Base-by-base conservation (phyloP, 2,888 invertebrate species). In the Eudasyphora cyanicolor region DNA sequence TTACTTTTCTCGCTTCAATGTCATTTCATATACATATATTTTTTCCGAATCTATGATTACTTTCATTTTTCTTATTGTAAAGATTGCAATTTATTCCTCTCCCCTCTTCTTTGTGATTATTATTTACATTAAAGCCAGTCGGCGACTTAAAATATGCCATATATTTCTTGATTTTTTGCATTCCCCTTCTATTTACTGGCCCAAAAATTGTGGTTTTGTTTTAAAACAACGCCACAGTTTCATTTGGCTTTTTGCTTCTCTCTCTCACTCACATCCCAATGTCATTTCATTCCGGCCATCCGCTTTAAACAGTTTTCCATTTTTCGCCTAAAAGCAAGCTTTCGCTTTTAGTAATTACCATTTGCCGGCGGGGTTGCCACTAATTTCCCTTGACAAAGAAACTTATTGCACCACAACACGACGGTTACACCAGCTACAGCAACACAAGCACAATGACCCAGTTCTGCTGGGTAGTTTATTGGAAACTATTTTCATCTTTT, bases 351-450 rank as follows among this genome's bases (percentile, higher is more conserved):
- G 67, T 67, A 67, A 67, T 67, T 67, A 67, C 67, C 38, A 38
- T 67, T 67, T 24, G 38, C 67, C 67, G 35, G 12, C 67, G 35
- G 67, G 67, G 21, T 42, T 67, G 67, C 67, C 67, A 67, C 67
- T 67, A 67, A 67, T 67, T 67, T 67, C 67, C 67, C 67, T 67
- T 67, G 67, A 67, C 38, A 67, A 67, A 42, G 42, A 67, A 67
- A 67, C 67, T 67, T 67, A 42, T 67, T 67, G 35, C 24, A 67
- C 21, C 38, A 21, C 21, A 42, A 42, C 42, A 67, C 42, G 42
- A 2, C 12, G 21, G 21, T 6, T 38, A 19, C 17, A 8, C 19
- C 24, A 24, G 19, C 4, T 8, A 2, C 5, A 24, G 14, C 14
- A 21, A 60, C 67, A 67, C 38, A 67, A 42, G 35, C 38, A 35